Evolutionary conservation across 1,140 invertebrate genomes (phyloP).

Genomic region (Ladona fulva): DNA sequence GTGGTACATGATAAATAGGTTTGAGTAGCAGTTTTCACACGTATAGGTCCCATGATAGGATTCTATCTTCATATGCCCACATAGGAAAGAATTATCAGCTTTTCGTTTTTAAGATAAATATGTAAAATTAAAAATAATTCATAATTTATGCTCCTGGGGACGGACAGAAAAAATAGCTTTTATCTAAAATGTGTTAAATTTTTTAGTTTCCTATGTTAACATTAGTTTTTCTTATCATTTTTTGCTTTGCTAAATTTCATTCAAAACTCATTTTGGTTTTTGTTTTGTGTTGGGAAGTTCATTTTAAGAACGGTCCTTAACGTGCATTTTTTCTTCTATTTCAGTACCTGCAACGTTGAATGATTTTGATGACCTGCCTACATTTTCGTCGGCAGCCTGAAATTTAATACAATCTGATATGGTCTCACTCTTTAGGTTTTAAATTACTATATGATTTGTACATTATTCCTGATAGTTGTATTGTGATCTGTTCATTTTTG

Average conservation of each 20-base stretch:
- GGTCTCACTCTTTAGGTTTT: conserved; percentile 1
- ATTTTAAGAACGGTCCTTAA: not conserved
- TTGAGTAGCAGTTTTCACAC: no score
- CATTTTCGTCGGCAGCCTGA: conserved; percentile 2
- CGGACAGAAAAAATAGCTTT: no score
- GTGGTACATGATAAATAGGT: no score
- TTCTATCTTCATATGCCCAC: no score
- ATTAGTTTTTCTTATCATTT: not conserved
- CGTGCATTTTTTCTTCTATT: not conserved
- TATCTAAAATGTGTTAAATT: no score
- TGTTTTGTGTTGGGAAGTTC: not conserved
- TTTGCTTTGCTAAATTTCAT: not conserved
- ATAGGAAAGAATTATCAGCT: no score
- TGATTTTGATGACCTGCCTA: not conserved
- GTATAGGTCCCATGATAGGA: no score
- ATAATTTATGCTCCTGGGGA: no score
- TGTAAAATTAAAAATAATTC: no score
- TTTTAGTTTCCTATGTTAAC: not conserved
- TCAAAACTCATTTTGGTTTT: not conserved
- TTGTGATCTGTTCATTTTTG: not conserved
- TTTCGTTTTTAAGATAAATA: no score
- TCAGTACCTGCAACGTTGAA: not conserved
- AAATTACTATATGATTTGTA: not conserved
- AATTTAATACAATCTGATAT: not conserved
- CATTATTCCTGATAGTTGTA: not conserved